These are phyloP conservation scores for Embidobia sp. DNA, from an alignment of 2,888 invertebrate species.

Conservation along the genomic window DNA sequence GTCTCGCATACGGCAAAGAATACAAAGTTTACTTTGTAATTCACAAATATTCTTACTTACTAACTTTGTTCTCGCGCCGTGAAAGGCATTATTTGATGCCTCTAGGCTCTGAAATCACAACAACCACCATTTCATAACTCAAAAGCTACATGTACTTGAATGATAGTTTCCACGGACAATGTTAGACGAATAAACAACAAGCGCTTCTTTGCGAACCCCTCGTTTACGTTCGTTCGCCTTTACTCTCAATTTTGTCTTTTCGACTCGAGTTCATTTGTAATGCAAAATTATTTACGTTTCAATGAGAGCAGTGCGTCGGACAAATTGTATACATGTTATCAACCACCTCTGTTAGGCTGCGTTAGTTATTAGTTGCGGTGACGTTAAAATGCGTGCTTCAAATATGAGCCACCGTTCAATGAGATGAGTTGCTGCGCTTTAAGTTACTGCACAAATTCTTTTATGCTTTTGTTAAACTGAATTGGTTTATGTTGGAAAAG, in stretches of 20 bases:
- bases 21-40: conserved; percentile 76
- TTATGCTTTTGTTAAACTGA: too few relatives aligned
- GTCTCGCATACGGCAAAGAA: conserved; percentile 67
- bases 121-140: conserved; percentile 79
- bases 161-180: conserved; percentile 53
- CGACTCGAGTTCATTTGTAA: too few relatives aligned
- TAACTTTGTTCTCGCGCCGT: conserved; percentile 82
- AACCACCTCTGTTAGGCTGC: not conserved
- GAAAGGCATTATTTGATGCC: conserved; percentile 82
- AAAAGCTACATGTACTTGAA: conserved; percentile 55
- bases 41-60: conserved; percentile 81
- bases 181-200: conserved; percentile 12
- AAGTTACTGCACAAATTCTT: too few relatives aligned
- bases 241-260: too few relatives aligned
- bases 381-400: not conserved
- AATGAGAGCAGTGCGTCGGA: too few relatives aligned
- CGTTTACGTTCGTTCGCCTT: too few relatives aligned
- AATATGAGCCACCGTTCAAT: too few relatives aligned
- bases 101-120: conserved; percentile 82
- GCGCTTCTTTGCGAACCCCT: too few relatives aligned
- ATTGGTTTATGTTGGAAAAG: too few relatives aligned
- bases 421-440: too few relatives aligned
- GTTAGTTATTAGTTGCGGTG: not conserved
- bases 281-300: too few relatives aligned
- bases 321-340: too few relatives aligned